Base-by-base conservation (phyloP, 1,140 invertebrate species). In the Cyrtorhinus lividipennis region DNA sequence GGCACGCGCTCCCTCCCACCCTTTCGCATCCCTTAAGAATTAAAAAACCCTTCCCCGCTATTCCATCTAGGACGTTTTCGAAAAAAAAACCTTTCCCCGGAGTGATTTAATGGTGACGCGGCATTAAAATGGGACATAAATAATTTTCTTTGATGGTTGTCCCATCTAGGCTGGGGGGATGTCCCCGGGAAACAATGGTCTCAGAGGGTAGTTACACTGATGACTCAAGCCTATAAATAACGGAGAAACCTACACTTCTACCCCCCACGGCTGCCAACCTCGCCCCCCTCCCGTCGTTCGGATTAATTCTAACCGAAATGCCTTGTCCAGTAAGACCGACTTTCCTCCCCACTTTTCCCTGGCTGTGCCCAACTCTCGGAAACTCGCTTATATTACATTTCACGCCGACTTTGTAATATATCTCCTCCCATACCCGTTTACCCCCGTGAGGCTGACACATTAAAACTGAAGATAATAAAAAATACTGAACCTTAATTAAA, bases 51-150 rank as follows among this genome's bases (percentile, higher is more conserved):
- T 63, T 18, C 26, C 48, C 48, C 48, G 5, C 48, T n/a, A n/a
- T n/a, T 20, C 48, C 48, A 20, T 12, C 5, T 5, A 20, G 18
- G 10, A 10, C 20, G 20, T 53, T n/a, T n/a, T n/a, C n/a, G n/a
- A n/a, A n/a, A n/a, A n/a, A n/a, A n/a, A n/a, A n/a, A n/a, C n/a
- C n/a, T n/a, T n/a, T n/a, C n/a, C n/a, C n/a, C 18, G 24, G 63
- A 24, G 38, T 65, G 64, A 65, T 65, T 65, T 65, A 65, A 62
- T 48, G 62, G 56, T 65, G 64, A 65, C 62, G 46, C 64, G 64
- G 64, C 64, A 65, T 65, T 65, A 65, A 65, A 65, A 65, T 63
- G 44, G 64, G 57, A 59, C 64, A 62, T 65, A 65, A 65, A 65
- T 65, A 65, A 65, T 63, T 59, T 59, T 62, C 64, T 62, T 57